A percentile compares a stretch with the other conserved stretches of the same genome.
These are phyloP conservation scores for Agapornis roseicollis DNA, from an alignment of 2,113 vertebrate species.

Conservation along the genomic window DNA sequence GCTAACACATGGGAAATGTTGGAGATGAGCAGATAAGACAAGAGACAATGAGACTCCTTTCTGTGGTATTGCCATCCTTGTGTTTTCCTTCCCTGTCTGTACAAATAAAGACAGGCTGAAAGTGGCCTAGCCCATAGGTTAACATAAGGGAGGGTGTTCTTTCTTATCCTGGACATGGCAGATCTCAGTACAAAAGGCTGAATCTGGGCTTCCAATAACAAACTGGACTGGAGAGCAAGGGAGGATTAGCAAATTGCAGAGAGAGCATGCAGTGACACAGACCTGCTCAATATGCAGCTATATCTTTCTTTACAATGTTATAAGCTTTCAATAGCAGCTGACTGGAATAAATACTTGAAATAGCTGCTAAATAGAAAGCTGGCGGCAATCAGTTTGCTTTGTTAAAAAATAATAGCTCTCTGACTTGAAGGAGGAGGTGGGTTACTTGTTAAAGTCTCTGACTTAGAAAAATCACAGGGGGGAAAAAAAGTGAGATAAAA, in stretches of 20 bases:
- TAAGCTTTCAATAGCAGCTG: neutral
- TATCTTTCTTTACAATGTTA: neutral
- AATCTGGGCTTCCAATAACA: neutral
- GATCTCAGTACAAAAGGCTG: neutral
- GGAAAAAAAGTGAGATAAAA: neutral
- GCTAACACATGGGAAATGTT: neutral
- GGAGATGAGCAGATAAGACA: neutral
- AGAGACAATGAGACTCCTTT: neutral
- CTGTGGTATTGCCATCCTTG: neutral
- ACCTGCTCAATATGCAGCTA: neutral
- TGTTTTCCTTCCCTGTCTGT: neutral
- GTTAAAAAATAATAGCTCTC: neutral
- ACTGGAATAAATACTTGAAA: conserved; percentile 19
- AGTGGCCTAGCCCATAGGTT: neutral
- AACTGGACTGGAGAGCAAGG: neutral
- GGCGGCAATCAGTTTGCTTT: conserved; percentile 27
- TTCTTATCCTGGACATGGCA: neutral
- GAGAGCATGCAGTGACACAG: neutral
- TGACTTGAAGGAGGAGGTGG: neutral
- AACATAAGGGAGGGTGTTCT: neutral
- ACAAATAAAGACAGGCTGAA: neutral
- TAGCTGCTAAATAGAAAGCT: neutral
- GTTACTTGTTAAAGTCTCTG: neutral
- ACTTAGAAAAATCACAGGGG: neutral
- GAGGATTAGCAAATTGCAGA: neutral